phyloP scores from a whole-genome alignment of 2,888 invertebrate species.

The Lochmaea capreae region DNA sequence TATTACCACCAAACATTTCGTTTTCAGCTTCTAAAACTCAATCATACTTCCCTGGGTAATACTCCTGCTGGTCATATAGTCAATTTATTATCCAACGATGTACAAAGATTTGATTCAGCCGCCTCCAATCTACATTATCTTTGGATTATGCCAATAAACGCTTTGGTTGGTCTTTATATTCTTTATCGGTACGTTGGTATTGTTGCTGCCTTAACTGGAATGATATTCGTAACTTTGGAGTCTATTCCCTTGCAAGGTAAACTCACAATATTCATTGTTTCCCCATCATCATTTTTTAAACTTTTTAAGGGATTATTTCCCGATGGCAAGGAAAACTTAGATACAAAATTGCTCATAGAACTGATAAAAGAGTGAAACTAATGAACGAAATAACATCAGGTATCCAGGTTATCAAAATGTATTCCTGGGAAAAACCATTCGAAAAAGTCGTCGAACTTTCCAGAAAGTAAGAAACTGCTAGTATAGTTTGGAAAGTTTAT shows the following conservation, averaged over 20 bases:
- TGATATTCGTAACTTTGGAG: slow-evolving; percentile 69
- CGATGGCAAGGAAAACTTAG: slow-evolving; percentile 65
- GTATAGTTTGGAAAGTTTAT: too few relatives aligned
- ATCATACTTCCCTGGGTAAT: slow-evolving; percentile 78
- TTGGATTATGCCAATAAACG: slow-evolving; percentile 84
- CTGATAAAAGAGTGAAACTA: slow-evolving; percentile 76
- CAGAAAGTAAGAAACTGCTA: slow-evolving; percentile 28
- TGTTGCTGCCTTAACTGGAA: slow-evolving; percentile 71
- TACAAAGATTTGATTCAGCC: slow-evolving; percentile 82
- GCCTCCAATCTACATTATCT: slow-evolving; percentile 79
- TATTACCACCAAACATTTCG: not conserved
- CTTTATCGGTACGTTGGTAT: slow-evolving; percentile 70
- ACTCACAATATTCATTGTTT: not conserved
- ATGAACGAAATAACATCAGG: slow-evolving; percentile 63
- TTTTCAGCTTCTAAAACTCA: slow-evolving; percentile 71
- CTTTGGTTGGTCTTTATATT: slow-evolving; percentile 72
- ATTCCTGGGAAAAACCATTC: slow-evolving; percentile 81
- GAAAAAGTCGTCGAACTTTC: slow-evolving; percentile 69
- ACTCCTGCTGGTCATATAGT: slow-evolving; percentile 87
- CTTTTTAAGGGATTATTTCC: slow-evolving; percentile 64
- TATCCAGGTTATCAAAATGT: slow-evolving; percentile 83
- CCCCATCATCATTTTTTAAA: not conserved
- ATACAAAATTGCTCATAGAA: slow-evolving; percentile 65
- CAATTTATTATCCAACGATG: slow-evolving; percentile 87
- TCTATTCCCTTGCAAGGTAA: slow-evolving; percentile 69